Evolutionary conservation across 2,888 invertebrate genomes (phyloP), one percentile per base, ranked within the genome.

Genomic region (Tachina fera): DNA sequence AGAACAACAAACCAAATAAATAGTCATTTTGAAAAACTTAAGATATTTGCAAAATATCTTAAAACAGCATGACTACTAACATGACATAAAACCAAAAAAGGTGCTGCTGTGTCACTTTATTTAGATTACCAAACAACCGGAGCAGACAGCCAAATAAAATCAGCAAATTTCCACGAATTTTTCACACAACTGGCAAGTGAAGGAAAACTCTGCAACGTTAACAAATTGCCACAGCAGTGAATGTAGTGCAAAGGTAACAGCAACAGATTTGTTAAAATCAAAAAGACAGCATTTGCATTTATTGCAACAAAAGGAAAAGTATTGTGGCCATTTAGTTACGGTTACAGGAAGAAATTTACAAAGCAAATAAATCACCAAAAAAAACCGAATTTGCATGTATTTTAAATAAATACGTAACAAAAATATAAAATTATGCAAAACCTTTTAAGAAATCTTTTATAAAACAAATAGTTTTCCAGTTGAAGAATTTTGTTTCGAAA

Each of bases 61-160:
- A 75, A 82, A 82, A 60, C 86, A 86, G 86, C 86, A 83, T 86
- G 86, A 86, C 60, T 78, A 86, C 60, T 78, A 75, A 74, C 86
- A 86, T 86, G 86, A 86, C 83, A 86, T 71, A 67, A 31, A 76
- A 79, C 86, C 86, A 79, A 63, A 86, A 85, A 86, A 86, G 86
- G 86, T 86, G 86, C 86, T 86, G 86, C 79, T 79, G 83, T 86
- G 78, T 83, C 86, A 86, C 53, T 79, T 83, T 83, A 83, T 86
- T 71, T 79, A 79, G 86, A 86, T 83, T 79, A 79, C 74, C 60
- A 75, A 65, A 78, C 77, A 76, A 53, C 9, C 60, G 53, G n/a
- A 72, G 31, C 74, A 60, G 45, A 53, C 58, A 56, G 49, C 68
- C 61, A 56, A 65, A 65, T 49, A 51, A 67, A 80, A 47, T 58